A percentile compares a stretch with the other conserved stretches of the same genome.
phyloP scores from a whole-genome alignment of 2,113 vertebrate genomes.

The Myotis yumanensis region DNA sequence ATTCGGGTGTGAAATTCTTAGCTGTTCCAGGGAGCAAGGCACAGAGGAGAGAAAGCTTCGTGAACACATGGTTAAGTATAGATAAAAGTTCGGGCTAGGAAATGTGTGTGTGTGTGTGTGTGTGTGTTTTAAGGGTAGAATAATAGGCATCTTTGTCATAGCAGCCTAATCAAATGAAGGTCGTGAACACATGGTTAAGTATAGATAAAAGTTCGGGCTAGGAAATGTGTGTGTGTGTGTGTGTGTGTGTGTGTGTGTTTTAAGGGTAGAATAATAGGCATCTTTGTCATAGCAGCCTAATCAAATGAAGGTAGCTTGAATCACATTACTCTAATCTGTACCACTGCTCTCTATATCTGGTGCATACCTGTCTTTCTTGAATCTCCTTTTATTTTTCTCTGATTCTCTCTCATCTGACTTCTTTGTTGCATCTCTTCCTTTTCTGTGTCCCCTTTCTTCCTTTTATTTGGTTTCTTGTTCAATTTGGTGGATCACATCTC shows the following conservation, averaged over 20 bases:
- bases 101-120: background rate
- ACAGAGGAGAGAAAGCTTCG: background rate
- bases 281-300: background rate
- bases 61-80: background rate
- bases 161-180: background rate
- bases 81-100: background rate
- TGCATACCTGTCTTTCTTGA: background rate
- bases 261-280: background rate
- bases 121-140: no score
- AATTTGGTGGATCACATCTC: background rate
- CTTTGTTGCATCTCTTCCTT: background rate
- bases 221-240: no score
- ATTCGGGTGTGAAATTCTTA: background rate
- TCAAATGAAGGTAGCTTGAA: background rate
- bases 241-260: no score
- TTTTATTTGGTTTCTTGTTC: constrained; percentile 6
- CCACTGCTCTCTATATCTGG: background rate
- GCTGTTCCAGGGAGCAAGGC: background rate
- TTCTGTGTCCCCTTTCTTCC: background rate
- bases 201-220: no score
- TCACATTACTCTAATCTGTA: background rate
- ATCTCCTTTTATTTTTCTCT: background rate
- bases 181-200: no score
- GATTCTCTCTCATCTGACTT: background rate
- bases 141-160: background rate